phyloP scores from a whole-genome alignment of 1,140 invertebrate genomes.

The Halotydeus destructor region DNA sequence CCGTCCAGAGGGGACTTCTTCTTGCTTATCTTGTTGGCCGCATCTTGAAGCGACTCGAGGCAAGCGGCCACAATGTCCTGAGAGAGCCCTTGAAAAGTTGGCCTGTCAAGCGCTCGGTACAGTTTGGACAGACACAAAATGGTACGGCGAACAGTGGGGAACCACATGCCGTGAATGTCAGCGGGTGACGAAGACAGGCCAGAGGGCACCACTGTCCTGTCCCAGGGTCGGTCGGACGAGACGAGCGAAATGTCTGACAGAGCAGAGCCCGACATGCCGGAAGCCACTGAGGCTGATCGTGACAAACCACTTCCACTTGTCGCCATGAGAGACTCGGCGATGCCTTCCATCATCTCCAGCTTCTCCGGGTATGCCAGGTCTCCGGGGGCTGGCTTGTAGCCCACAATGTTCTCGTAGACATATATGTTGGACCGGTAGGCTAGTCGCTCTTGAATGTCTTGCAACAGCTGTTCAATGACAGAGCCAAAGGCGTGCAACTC shows the following conservation, averaged over 20 bases:
- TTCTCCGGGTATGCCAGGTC: constrained; percentile 95
- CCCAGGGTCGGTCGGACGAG: neutral
- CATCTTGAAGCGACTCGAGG: constrained; percentile 63
- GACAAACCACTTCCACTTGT: constrained; percentile 2
- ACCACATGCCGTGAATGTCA: constrained; percentile 98
- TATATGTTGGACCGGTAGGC: constrained; percentile 90
- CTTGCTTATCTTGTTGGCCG: constrained; percentile 34
- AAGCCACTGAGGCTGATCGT: constrained; percentile 16
- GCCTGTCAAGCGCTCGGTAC: constrained; percentile 79
- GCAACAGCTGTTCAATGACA: constrained; percentile 61
- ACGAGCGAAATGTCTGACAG: constrained; percentile 12
- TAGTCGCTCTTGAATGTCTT: constrained; percentile 87
- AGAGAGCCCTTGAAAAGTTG: constrained; percentile 85
- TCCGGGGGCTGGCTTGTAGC: constrained; percentile 66
- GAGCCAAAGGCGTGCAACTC: constrained; percentile 57
- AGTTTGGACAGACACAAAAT: constrained; percentile 82
- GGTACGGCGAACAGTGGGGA: constrained; percentile 82
- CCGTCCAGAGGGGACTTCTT: constrained; percentile 49
- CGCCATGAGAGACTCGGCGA: constrained; percentile 7
- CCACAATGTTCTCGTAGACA: constrained; percentile 68
- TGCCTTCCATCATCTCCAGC: constrained; percentile 77
- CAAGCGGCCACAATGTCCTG: constrained; percentile 82
- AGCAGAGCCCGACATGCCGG: constrained; percentile 11
- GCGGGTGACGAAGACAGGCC: constrained; percentile 43
- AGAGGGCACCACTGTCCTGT: too few relatives aligned